Percentiles rank a stretch among this genome's conserved stretches.
Evolutionary conservation across 1,140 invertebrate species (phyloP).

Genomic region (Schlechtendalia chinensis): DNA sequence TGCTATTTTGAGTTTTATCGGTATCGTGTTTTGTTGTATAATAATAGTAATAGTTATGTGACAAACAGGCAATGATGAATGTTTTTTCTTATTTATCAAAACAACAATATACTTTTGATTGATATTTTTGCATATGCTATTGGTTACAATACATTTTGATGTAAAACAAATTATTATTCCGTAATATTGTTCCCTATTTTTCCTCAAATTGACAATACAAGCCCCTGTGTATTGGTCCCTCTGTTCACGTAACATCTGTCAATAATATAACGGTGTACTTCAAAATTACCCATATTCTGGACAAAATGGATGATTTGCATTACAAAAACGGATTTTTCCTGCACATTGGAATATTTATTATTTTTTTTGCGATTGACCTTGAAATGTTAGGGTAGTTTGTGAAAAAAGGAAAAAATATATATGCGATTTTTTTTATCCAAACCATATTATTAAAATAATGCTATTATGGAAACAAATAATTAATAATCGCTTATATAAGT

Average conservation of each 20-base stretch:
- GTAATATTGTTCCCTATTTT: conserved; percentile 17
- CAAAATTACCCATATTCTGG: not conserved
- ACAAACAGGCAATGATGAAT: not conserved
- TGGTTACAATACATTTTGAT: not conserved
- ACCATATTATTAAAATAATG: not conserved
- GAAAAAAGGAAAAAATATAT: not conserved
- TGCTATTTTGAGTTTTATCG: not conserved
- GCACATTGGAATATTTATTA: not conserved
- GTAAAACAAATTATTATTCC: conserved; percentile 2
- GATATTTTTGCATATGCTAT: not conserved
- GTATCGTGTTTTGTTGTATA: not conserved
- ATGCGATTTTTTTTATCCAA: not conserved
- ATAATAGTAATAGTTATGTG: not conserved
- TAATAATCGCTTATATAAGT: not conserved
- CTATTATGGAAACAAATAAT: not conserved
- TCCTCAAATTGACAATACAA: not conserved
- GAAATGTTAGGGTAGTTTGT: not conserved
- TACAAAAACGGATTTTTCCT: not conserved
- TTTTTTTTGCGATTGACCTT: not conserved
- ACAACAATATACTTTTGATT: not conserved
- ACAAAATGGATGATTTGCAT: conserved; percentile 14
- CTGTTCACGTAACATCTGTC: conserved; percentile 23
- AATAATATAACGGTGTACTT: conserved; percentile 12
- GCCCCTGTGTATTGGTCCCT: not conserved
- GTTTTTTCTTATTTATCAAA: not conserved